phyloP scores from a whole-genome alignment of 2,113 vertebrate species.

The Pan paniscus region DNA sequence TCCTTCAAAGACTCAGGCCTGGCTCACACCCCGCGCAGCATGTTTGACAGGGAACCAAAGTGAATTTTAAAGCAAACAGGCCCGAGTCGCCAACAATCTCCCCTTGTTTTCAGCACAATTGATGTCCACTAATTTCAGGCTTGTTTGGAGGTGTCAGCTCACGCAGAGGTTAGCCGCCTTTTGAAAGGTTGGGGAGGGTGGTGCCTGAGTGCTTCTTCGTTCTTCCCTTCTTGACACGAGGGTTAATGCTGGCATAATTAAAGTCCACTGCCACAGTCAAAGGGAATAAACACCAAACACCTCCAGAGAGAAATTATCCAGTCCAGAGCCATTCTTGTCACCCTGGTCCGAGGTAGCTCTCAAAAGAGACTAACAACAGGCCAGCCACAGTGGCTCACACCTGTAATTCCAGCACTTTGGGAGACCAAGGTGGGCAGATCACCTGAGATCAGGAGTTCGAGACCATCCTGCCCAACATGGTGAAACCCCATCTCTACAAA shows the following conservation, averaged over 20 bases:
- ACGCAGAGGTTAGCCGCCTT: neutral
- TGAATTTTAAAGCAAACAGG: constrained; percentile 50
- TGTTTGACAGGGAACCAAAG: constrained; percentile 45
- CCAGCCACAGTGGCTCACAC: no score
- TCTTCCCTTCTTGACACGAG: neutral
- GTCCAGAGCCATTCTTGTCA: neutral
- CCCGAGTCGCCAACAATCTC: constrained; percentile 37
- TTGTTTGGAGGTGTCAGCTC: neutral
- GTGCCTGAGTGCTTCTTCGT: neutral
- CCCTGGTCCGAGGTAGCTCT: neutral
- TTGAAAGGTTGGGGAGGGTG: constrained; percentile 33
- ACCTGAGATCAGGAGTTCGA: no score
- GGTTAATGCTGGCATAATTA: constrained; percentile 53
- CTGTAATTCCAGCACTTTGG: no score
- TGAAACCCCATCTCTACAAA: no score
- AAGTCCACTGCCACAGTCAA: neutral
- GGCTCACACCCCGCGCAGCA: neutral
- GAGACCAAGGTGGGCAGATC: no score
- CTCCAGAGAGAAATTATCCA: neutral
- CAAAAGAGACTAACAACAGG: neutral
- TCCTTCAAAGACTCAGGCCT: neutral
- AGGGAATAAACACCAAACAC: constrained; percentile 50
- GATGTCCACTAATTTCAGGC: neutral
- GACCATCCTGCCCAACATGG: no score
- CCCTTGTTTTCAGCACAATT: neutral